Percentiles rank a stretch among this genome's conserved stretches.
phyloP scores from a whole-genome alignment of 2,113 vertebrate species.

The Machaerirhynchus nigripectus region DNA sequence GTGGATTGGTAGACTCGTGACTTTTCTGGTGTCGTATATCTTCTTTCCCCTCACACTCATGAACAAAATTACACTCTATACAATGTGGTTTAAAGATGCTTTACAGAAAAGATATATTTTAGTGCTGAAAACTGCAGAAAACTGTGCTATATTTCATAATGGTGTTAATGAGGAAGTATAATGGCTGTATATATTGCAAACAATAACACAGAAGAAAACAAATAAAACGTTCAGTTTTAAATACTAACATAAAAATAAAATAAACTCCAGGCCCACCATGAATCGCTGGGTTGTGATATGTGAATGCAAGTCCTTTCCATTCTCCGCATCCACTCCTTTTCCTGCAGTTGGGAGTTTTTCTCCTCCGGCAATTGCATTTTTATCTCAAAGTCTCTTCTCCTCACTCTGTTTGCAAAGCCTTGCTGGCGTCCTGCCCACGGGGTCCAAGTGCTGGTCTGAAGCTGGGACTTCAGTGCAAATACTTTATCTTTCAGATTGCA shows the following conservation, averaged over 20 bases:
- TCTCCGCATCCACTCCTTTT: neutral
- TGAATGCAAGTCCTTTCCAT: constrained; percentile 10
- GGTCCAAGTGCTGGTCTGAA: constrained; percentile 61
- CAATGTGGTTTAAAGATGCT: constrained; percentile 26
- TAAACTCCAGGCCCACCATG: constrained; percentile 62
- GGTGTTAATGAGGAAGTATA: constrained; percentile 53
- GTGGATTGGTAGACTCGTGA: neutral
- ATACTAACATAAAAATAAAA: constrained; percentile 72
- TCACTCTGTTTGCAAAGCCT: neutral
- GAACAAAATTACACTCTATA: constrained; percentile 39
- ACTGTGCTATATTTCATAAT: constrained; percentile 58
- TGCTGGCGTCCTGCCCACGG: neutral
- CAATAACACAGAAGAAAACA: constrained; percentile 56
- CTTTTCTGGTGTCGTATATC: constrained; percentile 44
- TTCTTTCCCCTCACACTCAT: constrained; percentile 26
- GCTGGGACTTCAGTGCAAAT: constrained; percentile 65
- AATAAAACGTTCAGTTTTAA: constrained; percentile 62
- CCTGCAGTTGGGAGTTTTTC: constrained; percentile 26
- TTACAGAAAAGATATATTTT: constrained; percentile 54
- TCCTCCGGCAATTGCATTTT: constrained; percentile 24
- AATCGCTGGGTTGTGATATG: constrained; percentile 43
- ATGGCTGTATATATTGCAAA: constrained; percentile 42
- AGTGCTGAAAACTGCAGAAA: constrained; percentile 55
- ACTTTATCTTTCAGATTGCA: constrained; percentile 45
- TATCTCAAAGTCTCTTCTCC: constrained; percentile 42